phyloP scores from a whole-genome alignment of 30 jellyfish, hydroid and myxozoan genomes.

The Pelagia noctiluca region DNA sequence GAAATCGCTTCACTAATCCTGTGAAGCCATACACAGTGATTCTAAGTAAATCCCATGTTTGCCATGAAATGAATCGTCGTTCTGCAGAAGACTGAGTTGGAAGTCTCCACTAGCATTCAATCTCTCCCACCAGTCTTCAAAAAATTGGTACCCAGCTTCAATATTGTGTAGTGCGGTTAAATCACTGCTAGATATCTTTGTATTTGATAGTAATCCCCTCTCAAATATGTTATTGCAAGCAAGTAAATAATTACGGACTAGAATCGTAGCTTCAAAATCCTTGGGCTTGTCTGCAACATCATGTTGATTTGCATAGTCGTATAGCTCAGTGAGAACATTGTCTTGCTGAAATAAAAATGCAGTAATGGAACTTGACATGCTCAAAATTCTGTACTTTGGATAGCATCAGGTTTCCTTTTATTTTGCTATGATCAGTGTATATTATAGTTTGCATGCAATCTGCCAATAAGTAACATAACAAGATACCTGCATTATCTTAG shows the following conservation, averaged over 20 bases:
- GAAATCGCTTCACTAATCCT: background rate
- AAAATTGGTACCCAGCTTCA: constrained; percentile 17
- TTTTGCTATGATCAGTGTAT: too few species aligned
- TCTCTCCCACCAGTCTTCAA: constrained; percentile 43
- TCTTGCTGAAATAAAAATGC: constrained; percentile 39
- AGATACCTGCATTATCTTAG: constrained; percentile 52
- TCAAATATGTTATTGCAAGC: constrained; percentile 41
- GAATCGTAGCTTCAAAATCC: constrained; percentile 14
- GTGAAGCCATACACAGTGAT: constrained; percentile 36
- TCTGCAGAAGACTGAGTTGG: constrained; percentile 1
- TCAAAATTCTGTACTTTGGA: background rate
- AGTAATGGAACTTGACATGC: constrained; percentile 14
- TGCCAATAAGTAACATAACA: background rate
- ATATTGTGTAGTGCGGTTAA: background rate
- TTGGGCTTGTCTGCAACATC: constrained; percentile 26
- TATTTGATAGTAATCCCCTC: constrained; percentile 19
- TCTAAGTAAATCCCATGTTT: too few species aligned
- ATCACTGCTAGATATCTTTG: constrained; percentile 11
- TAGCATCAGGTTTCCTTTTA: too few species aligned
- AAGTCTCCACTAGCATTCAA: constrained; percentile 30
- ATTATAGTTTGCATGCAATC: constrained; percentile 24
- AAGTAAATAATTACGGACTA: constrained; percentile 9
- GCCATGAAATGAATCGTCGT: constrained; percentile 10
- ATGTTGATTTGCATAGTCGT: constrained; percentile 8
- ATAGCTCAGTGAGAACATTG: constrained; percentile 17